A percentile compares a stretch with the other conserved stretches of the same genome.
Evolutionary conservation across 2,888 invertebrate species (phyloP).

Genomic region (Axea sp.): DNA sequence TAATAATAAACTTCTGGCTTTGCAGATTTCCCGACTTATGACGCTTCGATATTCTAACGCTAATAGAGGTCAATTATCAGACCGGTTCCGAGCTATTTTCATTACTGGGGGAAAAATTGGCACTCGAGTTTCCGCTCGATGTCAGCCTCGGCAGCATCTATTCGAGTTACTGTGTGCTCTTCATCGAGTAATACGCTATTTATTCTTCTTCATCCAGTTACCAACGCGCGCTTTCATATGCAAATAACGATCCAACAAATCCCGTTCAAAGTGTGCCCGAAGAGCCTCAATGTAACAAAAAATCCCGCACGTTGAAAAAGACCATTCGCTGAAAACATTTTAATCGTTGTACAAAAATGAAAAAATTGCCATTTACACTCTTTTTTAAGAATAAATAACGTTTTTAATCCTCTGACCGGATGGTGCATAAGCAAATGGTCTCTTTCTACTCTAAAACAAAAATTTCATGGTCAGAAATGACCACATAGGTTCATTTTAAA

Average conservation of each 20-base stretch:
- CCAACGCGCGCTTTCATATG: conserved; percentile 27
- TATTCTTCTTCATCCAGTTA: conserved; percentile 42
- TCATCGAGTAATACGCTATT: conserved; percentile 62
- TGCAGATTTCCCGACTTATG: conserved; percentile 90
- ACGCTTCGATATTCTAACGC: conserved; percentile 82
- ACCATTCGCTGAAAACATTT: no score
- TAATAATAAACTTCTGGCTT: conserved; percentile 65
- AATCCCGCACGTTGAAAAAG: no score
- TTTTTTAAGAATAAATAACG: no score
- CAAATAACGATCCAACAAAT: conserved; percentile 21
- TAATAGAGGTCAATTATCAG: conserved; percentile 74
- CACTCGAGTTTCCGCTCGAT: conserved; percentile 72
- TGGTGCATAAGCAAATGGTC: no score
- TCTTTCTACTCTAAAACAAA: no score
- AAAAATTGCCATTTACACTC: no score
- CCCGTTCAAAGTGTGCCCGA: conserved; percentile 8
- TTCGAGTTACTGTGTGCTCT: conserved; percentile 83
- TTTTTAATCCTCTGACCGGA: no score
- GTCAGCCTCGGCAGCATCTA: conserved; percentile 84
- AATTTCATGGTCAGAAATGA: no score
- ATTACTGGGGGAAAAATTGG: conserved; percentile 69
- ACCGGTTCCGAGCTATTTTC: conserved; percentile 69
- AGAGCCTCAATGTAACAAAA: neutral
- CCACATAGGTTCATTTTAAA: no score
- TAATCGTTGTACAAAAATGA: no score